Conservation (phyloP, 2,888 invertebrate species). For the Rhimphoctona megacephalus region DNA sequence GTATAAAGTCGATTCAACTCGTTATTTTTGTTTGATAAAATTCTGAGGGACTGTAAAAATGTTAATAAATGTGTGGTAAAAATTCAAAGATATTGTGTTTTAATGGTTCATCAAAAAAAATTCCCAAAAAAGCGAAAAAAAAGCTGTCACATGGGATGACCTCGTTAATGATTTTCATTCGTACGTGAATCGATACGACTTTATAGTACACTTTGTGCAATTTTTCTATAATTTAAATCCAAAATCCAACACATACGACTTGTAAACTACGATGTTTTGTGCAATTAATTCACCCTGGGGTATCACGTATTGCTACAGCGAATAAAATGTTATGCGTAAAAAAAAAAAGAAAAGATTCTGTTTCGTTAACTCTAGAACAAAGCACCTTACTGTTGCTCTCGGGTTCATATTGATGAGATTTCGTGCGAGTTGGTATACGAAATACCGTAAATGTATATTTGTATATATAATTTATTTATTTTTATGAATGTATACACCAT, state of each 20-base stretch:
- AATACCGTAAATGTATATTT: slow-evolving; percentile 29
- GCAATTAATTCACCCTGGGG: neutral
- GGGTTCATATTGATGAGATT: slow-evolving; percentile 57
- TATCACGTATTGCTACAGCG: slow-evolving; percentile 16
- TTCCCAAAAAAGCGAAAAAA: no score
- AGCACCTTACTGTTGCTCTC: slow-evolving; percentile 71
- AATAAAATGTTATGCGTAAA: slow-evolving; percentile 25
- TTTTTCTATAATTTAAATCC: neutral
- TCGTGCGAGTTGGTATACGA: slow-evolving; percentile 39
- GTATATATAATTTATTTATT: slow-evolving; percentile 14
- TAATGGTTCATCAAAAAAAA: no score
- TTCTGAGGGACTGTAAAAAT: no score
- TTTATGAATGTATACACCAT: neutral
- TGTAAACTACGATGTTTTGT: neutral
- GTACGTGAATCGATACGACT: no score
- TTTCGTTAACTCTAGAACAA: slow-evolving; percentile 68
- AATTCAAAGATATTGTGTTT: no score
- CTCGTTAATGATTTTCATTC: no score
- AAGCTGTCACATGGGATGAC: no score
- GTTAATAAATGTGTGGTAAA: no score
- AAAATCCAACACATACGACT: neutral
- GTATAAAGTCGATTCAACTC: no score
- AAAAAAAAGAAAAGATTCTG: slow-evolving; percentile 13
- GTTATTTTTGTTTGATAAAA: no score
- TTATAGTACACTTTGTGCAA: neutral